Evolutionary conservation across 2,113 vertebrate species (phyloP), one percentile per base, ranked within the genome.

Genomic region (Octodon degus): DNA sequence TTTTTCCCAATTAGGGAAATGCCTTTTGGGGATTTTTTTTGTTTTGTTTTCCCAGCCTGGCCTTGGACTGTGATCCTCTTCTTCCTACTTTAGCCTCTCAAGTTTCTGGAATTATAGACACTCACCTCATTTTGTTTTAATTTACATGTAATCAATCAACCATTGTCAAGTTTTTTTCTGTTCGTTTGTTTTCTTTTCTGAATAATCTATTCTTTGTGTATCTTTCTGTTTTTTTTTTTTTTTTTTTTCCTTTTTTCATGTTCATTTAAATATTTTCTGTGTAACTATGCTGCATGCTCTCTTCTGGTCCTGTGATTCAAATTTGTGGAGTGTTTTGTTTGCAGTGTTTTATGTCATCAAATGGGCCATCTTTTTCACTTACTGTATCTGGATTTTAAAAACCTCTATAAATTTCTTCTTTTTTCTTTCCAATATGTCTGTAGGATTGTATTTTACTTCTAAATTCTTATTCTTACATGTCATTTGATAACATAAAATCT

Each of bases 361-460:
- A 83, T 89, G 74, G 86, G 7, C 25, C 77, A 63, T 50, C 90
- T 93, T 67, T 22, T 67, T 93, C n/a, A 67, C 79, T 92, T 87
- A 53, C 63, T 63, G 58, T 67, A 9, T 87, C 63, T 90, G n/a
- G n/a, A 85, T 43, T 92, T 76, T 87, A 92, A 86, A 93, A 82
- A 25, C n/a, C 27, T 84, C 32, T 22, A 88, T 55, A 55, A 81
- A 82, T 55, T 14, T 7, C 37, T n/a, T 27, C 14, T 63, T 83
- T 81, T 94, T 95, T 79, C 32, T 84, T 86, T 80, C 68, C 40
- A 90, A 43, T 92, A 63, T 27, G 60, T 86, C 2, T 25, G 8
- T 92, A 90, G 58, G 76, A 86, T 81, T 60, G 2, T 91, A 50
- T 96, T 95, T 97, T 82, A 55, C 53, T 76, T 89, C 83, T 95